Evolutionary conservation across 1,140 invertebrate species (phyloP), one percentile per base, ranked within the genome.

Genomic region (Apolygus lucorum): DNA sequence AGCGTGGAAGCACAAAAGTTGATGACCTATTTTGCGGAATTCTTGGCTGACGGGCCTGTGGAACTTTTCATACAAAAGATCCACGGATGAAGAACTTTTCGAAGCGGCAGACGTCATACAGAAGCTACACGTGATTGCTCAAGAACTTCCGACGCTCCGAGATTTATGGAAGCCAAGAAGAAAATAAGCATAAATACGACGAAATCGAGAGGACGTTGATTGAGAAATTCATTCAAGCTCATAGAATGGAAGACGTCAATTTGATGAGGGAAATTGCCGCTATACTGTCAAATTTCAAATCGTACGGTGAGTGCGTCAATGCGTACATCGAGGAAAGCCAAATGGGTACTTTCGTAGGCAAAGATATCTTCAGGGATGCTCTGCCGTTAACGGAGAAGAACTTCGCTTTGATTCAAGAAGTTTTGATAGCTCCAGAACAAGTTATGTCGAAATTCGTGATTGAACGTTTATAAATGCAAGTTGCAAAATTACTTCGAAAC

Each of bases 71-170:
- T 4, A n/a, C 54, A 59, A 59, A 22, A 21, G 22, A 4, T 59
- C 54, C 8, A 14, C 13, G 13, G 54, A 59, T 21, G 54, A 59
- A 24, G 54, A 59, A 22, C 80, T 99, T 42, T 90, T 93, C 78
- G 91, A 98, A 82, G 94, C 96, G 49, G 97, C 97, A n/a, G 96
- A 99, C 84, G 88, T 99, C 1, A 98, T 99, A 75, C 95, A 98
- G 80, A 99, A 99, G 77, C 81, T 99, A 2, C 90, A 96, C 77
- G 85, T 95, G 4, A 97, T 99, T 74, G 88, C 95, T 1, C 95
- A 99, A 83, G 96, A 99, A 80, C 80, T 99, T 27, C 91, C 92
- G 83, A 85, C 8, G 87, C 88, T 68, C 93, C 91, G 83, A 88
- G 86, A 77, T 97, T 96, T 85, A 90, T 91, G 74, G 86, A 88